phyloP scores from a whole-genome alignment of 2,888 invertebrate genomes.

The Rhyacophila evoluta region DNA sequence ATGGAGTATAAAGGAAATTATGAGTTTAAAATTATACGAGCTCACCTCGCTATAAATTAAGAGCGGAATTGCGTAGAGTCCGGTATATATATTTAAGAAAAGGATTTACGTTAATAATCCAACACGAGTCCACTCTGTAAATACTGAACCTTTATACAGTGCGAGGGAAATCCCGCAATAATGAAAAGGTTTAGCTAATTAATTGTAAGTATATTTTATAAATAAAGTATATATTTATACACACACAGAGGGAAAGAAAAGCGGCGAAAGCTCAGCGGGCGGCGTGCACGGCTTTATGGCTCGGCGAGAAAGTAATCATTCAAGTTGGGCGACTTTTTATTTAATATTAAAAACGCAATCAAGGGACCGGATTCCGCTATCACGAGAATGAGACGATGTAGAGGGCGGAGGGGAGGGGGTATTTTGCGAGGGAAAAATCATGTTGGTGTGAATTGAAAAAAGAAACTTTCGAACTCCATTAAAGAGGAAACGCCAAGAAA shows the following conservation, averaged over 20 bases:
- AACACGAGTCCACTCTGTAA: conserved; percentile 12
- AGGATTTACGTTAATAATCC: conserved; percentile 8
- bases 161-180: conserved; percentile 7
- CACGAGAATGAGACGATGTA: background rate
- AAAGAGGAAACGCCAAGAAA: background rate
- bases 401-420: background rate
- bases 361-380: conserved; percentile 16
- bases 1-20: too few species aligned
- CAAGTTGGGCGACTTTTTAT: conserved; percentile 28
- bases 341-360: conserved; percentile 29
- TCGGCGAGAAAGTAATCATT: conserved; percentile 15
- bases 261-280: background rate
- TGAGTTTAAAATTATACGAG: too few species aligned
- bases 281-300: conserved; percentile 20
- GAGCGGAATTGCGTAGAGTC: background rate
- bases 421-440: conserved; percentile 11
- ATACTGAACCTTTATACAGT: background rate
- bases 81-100: background rate
- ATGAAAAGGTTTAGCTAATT: conserved; percentile 35
- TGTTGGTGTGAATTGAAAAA: conserved; percentile 8
- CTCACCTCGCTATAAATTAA: too few species aligned
- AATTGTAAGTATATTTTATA: conserved; percentile 31
- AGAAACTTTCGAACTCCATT: conserved; percentile 24
- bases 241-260: background rate
- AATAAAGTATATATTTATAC: background rate